phyloP scores from a whole-genome alignment of 2,113 vertebrate genomes.

The Archilochus colubris region DNA sequence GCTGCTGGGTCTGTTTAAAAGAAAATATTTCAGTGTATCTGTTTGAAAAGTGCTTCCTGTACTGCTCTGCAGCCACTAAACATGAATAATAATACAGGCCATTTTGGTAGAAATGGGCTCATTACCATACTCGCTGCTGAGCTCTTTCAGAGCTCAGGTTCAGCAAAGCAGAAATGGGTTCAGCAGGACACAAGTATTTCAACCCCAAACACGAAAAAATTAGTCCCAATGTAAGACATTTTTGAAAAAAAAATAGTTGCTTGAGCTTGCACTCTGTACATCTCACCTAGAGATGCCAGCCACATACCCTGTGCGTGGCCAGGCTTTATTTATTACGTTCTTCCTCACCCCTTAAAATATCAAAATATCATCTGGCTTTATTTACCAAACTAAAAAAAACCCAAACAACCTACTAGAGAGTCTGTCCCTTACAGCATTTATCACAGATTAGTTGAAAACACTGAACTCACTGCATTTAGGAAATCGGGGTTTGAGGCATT shows the following conservation, averaged over 20 bases:
- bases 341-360: background rate
- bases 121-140: constrained; percentile 49
- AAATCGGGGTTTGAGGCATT: background rate
- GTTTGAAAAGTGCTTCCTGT: constrained; percentile 55
- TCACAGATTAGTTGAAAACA: background rate
- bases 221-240: background rate
- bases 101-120: constrained; percentile 59
- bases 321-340: background rate
- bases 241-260: background rate
- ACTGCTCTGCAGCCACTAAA: constrained; percentile 64
- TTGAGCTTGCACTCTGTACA: background rate
- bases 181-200: constrained; percentile 37
- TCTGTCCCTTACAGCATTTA: background rate
- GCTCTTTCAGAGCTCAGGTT: constrained; percentile 3
- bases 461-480: background rate
- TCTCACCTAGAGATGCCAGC: background rate
- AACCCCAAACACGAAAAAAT: background rate
- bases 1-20: constrained; percentile 38
- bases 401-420: background rate
- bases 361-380: background rate
- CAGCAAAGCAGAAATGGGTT: constrained; percentile 23
- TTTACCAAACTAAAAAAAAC: background rate
- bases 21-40: constrained; percentile 53
- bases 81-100: constrained; percentile 65
- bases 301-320: background rate